phyloP scores from a whole-genome alignment of 1,140 invertebrate genomes.

The Drosophila athabasca region DNA sequence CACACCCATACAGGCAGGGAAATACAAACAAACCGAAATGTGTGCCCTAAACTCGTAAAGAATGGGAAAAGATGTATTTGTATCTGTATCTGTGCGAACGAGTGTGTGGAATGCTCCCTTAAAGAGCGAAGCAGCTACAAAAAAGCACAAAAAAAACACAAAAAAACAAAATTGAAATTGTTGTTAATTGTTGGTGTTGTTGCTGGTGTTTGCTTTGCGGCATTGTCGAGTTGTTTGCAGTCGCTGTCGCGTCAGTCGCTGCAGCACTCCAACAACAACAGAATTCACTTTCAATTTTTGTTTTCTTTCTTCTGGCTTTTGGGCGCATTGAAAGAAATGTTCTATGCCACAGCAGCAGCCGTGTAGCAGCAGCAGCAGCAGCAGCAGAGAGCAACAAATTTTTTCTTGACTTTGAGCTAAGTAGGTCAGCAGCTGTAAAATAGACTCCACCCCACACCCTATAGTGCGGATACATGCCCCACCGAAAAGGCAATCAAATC shows the following conservation, averaged over 20 bases:
- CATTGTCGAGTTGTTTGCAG: slow-evolving; percentile 74
- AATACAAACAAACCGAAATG: slow-evolving; percentile 69
- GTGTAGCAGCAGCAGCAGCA: slow-evolving; percentile 6
- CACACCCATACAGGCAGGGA: slow-evolving; percentile 4
- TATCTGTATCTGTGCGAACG: background rate
- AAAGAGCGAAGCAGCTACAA: slow-evolving; percentile 26
- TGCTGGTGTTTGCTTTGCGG: slow-evolving; percentile 64
- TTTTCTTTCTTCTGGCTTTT: slow-evolving; percentile 11
- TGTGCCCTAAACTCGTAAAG: slow-evolving; percentile 68
- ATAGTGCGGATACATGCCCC: background rate
- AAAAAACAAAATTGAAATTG: slow-evolving; percentile 67
- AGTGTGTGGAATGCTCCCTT: slow-evolving; percentile 47
- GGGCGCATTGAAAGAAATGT: slow-evolving; percentile 66
- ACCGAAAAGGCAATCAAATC: slow-evolving; percentile 53
- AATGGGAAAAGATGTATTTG: slow-evolving; percentile 33
- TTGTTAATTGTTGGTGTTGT: slow-evolving; percentile 64
- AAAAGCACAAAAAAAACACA: background rate
- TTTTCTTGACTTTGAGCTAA: slow-evolving; percentile 76
- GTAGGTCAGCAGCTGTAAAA: slow-evolving; percentile 80
- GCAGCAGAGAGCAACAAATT: slow-evolving; percentile 21
- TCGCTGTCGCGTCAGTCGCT: slow-evolving; percentile 22
- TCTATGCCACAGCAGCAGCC: slow-evolving; percentile 34
- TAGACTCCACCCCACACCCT: slow-evolving; percentile 47
- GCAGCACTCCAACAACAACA: slow-evolving; percentile 66
- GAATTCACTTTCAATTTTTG: slow-evolving; percentile 77